Base-by-base conservation (phyloP, 64 coral and sea anemone genomes). In the Montipora capricornis region DNA sequence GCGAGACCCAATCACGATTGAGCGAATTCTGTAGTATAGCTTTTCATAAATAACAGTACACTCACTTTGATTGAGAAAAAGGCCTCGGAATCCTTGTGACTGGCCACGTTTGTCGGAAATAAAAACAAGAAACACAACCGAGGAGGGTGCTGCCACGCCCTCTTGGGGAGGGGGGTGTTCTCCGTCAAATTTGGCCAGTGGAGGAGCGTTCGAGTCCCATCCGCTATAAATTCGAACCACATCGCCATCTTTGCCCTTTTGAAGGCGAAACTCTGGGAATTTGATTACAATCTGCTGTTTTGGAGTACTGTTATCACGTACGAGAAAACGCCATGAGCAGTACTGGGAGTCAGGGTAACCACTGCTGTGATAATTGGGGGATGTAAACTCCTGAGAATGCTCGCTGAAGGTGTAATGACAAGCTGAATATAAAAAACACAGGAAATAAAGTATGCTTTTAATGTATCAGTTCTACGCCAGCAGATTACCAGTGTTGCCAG, bases 361-460 rank as follows among this genome's bases (percentile, higher is more conserved):
- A 68, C 15, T 55, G 9, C 5, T 46, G 44, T 8, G 44, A 9
- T 68, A 84, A 26, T 37, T 68, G 17, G 81, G 81, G 0, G 81
- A 84, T 26, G 47, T 68, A 15, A 84, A 84, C 81, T 84, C 81
- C 61, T 84, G 81, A 9, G 81, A 68, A 0, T 10, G 68, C 60
- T 69, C 81, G 12, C 81, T 47, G 59, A 84, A 47, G 81, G 81
- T 84, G 81, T 19, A 84, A 17, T 68, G 81, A 84, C 81, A 84
- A 64, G 81, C 81, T 84, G 44, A 6, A 47, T 1, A 44, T 68
- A 13, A 84, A 61, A 1, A 44, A 47, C 47, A 69, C 22, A 37
- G 44, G 16, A 84, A 5, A 68, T n/a, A 37, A 2, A 37, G 37
- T 37, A 37, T 37, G 37, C 37, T 37, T 37, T 37, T 37, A 2